These are phyloP conservation scores for Rousettus madagascariensis DNA, from an alignment of 2,797 vertebrate species.

Conservation along the genomic window DNA sequence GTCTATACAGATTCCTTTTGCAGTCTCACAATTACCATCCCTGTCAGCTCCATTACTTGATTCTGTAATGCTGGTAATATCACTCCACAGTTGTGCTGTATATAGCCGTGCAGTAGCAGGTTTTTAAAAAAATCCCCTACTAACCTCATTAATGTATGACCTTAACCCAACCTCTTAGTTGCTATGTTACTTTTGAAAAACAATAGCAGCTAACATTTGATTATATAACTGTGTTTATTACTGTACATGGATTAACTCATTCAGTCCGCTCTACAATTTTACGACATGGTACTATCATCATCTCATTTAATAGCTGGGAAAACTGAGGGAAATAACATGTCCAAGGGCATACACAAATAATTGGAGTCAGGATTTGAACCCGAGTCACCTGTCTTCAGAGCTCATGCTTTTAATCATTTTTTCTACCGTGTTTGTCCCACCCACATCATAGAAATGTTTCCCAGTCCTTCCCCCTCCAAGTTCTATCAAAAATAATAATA, in stretches of 20 bases:
- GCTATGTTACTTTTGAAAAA: background rate
- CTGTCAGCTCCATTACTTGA: accelerated
- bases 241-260: background rate
- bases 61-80: background rate
- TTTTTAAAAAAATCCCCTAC: background rate
- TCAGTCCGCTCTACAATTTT: background rate
- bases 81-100: background rate
- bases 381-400: background rate
- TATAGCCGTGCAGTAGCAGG: background rate
- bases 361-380: background rate
- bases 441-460: background rate
- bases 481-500: background rate
- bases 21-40: background rate
- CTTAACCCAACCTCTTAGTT: background rate
- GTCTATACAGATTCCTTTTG: background rate
- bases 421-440: background rate
- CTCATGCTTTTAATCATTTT: background rate
- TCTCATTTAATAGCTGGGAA: background rate
- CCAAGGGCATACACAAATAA: background rate
- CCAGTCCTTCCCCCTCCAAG: background rate
- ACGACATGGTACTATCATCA: background rate
- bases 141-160: background rate
- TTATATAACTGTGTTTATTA: background rate
- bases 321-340: background rate
- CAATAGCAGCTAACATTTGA: background rate